Evolutionary conservation across 2,113 vertebrate species (phyloP).

Genomic region (Paedocypris sp.): DNA sequence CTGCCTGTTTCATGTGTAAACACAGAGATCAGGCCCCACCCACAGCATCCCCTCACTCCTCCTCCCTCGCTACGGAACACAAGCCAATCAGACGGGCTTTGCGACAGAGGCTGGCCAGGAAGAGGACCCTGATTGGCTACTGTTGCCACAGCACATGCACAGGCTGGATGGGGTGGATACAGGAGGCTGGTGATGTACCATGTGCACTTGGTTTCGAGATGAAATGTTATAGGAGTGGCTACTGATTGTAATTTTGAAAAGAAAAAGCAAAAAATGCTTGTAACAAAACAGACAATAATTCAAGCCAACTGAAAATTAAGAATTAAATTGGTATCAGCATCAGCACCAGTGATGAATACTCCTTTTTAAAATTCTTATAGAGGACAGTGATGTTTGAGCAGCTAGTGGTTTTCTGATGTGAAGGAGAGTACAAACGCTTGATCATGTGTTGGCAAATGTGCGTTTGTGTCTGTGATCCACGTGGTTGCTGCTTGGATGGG

Average conservation of each 20-base stretch:
- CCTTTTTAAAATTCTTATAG: neutral
- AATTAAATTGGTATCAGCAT: neutral
- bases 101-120: conserved; percentile 32
- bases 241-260: no score
- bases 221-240: conserved; percentile 35
- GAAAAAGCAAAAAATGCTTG: no score
- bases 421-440: neutral
- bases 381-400: neutral
- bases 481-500: conserved; percentile 36
- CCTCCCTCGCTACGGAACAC: conserved; percentile 38
- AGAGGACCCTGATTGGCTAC: conserved; percentile 38
- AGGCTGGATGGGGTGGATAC: conserved; percentile 29
- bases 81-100: conserved; percentile 40
- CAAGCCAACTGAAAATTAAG: no score
- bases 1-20: conserved; percentile 29
- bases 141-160: conserved; percentile 26
- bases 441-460: neutral
- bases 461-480: conserved; percentile 11
- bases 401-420: neutral
- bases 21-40: conserved; percentile 12
- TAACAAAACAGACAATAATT: no score
- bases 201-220: conserved; percentile 56
- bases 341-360: neutral
- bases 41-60: conserved; percentile 27
- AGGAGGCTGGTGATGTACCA: conserved; percentile 44